These are phyloP conservation scores for Aeoliscus strigatus DNA, from an alignment of 2,797 vertebrate genomes.

Conservation along the genomic window DNA sequence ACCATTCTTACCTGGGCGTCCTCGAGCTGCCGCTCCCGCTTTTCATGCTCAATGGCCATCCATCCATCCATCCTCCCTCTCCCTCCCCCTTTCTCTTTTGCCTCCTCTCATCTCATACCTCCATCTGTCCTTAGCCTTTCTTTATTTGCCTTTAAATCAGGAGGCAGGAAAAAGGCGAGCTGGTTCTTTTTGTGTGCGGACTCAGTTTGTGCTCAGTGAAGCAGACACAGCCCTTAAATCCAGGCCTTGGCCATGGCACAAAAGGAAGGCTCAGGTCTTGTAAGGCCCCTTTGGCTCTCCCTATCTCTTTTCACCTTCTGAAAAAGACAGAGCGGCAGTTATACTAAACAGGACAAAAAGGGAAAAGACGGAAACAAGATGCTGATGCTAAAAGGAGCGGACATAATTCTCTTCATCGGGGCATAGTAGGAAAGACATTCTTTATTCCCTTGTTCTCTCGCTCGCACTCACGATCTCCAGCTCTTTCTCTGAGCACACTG, in stretches of 20 bases:
- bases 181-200: slow-evolving; percentile 52
- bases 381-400: slow-evolving; percentile 35
- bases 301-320: slow-evolving; percentile 50
- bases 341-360: slow-evolving; percentile 41
- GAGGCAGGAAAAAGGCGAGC: slow-evolving; percentile 61
- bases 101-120: slow-evolving; percentile 43
- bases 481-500: slow-evolving; percentile 53
- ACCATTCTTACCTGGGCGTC: slow-evolving; percentile 64
- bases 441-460: slow-evolving; percentile 21
- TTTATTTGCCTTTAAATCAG: slow-evolving; percentile 61
- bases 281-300: slow-evolving; percentile 48
- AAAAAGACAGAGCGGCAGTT: slow-evolving; percentile 49
- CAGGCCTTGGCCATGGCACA: slow-evolving; percentile 56
- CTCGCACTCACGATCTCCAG: slow-evolving; percentile 28
- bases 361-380: slow-evolving; percentile 29
- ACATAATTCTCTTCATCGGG: slow-evolving; percentile 50
- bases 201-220: slow-evolving; percentile 69
- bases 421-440: slow-evolving; percentile 30
- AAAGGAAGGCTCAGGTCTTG: slow-evolving; percentile 58
- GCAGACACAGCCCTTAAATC: slow-evolving; percentile 63
- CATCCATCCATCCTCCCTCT: slow-evolving; percentile 27
- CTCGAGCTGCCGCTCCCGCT: slow-evolving; percentile 46
- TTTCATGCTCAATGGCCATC: slow-evolving; percentile 49
- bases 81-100: slow-evolving; percentile 16
- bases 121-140: slow-evolving; percentile 67